Evolutionary conservation across 2,888 invertebrate genomes (phyloP).

Genomic region (Craniophora ligustri): DNA sequence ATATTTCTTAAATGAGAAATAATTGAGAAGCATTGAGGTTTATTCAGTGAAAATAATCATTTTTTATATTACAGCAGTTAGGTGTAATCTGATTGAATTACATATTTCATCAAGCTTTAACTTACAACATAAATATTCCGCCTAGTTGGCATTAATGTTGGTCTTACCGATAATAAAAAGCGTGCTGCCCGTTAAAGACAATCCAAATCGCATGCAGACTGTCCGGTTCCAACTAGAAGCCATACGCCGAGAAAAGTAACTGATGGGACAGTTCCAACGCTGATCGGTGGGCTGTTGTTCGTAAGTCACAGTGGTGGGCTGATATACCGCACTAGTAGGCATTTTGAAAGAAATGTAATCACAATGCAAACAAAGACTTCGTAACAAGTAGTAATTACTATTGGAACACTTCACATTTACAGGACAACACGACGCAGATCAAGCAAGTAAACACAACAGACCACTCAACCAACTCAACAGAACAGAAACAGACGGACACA

Average conservation of each 20-base stretch:
- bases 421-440: conserved; percentile 37
- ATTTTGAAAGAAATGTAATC: conserved; percentile 76
- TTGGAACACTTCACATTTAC: conserved; percentile 48
- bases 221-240: conserved; percentile 83
- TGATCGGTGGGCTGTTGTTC: conserved; percentile 89
- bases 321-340: conserved; percentile 93
- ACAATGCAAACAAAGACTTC: conserved; percentile 52
- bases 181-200: conserved; percentile 81
- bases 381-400: conserved; percentile 20
- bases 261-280: conserved; percentile 88
- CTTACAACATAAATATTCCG: background rate
- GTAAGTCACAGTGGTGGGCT: conserved; percentile 93
- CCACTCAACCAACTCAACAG: conserved; percentile 32
- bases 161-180: conserved; percentile 81
- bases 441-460: conserved; percentile 55
- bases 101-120: conserved; percentile 3
- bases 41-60: too few relatives aligned
- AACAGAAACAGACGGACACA: too few relatives aligned
- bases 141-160: background rate
- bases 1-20: too few relatives aligned
- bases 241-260: conserved; percentile 85
- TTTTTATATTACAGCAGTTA: conserved; percentile 2
- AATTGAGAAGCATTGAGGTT: too few relatives aligned
- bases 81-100: conserved; percentile 30
- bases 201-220: conserved; percentile 78